Base-by-base conservation (phyloP, 2,888 invertebrate genomes). In the Pardosa pseudoannulata region DNA sequence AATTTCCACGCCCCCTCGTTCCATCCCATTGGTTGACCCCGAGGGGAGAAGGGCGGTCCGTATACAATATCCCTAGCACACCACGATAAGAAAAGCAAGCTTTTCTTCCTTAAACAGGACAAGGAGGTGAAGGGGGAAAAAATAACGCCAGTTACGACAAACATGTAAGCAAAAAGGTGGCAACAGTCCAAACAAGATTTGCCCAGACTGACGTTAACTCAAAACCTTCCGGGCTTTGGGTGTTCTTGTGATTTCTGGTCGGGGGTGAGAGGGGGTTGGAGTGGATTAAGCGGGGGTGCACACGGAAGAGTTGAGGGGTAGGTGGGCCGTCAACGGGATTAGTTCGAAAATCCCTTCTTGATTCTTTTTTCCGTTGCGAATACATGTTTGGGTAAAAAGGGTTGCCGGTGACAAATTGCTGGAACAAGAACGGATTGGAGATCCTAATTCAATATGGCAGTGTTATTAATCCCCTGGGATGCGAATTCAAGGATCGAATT, bases 261-360 rank as follows among this genome's bases (percentile, higher is more conserved):
- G 36, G 36, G 36, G n/a, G n/a, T 46, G 11, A 2, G 19, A 11
- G 56, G 23, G 19, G 23, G 56, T n/a, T 2, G 56, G 5, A 56
- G 56, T 56, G 23, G 56, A 56, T 56, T 56, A 56, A 56, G 23
- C 56, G 5, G 56, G 23, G 19, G 1, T 56, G 56, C 11, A 56
- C 16, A 56, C 23, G 23, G 16, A 2, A 23, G 56, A 2, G 11
- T 16, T 6, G 19, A 56, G 23, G 16, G 46, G 46, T 2, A 16
- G 46, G 46, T 2, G 46, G 46, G 16, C 23, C 56, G 23, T 23
- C 23, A 56, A 23, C 56, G 5, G 56, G 23, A 56, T 56, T 56
- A 56, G 23, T 23, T 16, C 16, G 16, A 16, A 65, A 65, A 65
- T 65, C 65, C 65, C 65, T 65, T n/a, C 65, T 65, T 65, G 65